phyloP scores from a whole-genome alignment of 2,888 invertebrate species.

The Pelosia muscerda region DNA sequence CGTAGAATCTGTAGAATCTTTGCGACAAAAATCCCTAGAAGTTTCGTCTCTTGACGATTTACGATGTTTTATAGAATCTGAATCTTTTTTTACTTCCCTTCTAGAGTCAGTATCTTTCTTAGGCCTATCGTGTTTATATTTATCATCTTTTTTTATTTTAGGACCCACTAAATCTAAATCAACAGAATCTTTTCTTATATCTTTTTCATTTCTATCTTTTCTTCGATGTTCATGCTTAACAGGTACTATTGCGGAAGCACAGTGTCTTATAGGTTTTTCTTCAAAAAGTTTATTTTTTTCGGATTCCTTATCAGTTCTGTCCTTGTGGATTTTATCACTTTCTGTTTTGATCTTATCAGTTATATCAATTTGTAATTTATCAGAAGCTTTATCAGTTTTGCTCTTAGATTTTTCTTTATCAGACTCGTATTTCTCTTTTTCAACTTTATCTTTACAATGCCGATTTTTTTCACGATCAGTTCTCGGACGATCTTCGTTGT shows the following conservation, averaged over 20 bases:
- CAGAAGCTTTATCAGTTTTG: conserved; percentile 62
- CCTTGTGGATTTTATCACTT: conserved; percentile 64
- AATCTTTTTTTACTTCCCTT: conserved; percentile 73
- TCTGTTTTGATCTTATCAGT: conserved; percentile 60
- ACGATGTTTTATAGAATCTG: conserved; percentile 63
- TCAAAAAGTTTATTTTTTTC: conserved; percentile 73
- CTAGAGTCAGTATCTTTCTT: conserved; percentile 77
- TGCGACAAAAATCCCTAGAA: conserved; percentile 75
- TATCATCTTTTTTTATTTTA: conserved; percentile 80
- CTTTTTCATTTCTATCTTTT: conserved; percentile 78
- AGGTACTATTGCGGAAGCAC: not conserved
- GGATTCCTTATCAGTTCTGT: conserved; percentile 64
- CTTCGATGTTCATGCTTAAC: conserved; percentile 80
- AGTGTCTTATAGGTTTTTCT: conserved; percentile 65
- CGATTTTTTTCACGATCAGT: conserved; percentile 76
- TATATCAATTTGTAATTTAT: conserved; percentile 71
- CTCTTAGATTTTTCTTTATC: conserved; percentile 65
- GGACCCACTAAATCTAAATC: conserved; percentile 58
- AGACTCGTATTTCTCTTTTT: conserved; percentile 76
- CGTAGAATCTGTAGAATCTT: conserved; percentile 84
- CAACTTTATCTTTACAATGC: conserved; percentile 69
- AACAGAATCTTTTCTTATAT: conserved; percentile 70
- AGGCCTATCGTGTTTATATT: conserved; percentile 77
- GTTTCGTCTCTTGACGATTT: conserved; percentile 82
- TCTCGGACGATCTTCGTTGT: conserved; percentile 72